phyloP scores from a whole-genome alignment of 2,888 invertebrate genomes.

The Patella ulyssiponensis region DNA sequence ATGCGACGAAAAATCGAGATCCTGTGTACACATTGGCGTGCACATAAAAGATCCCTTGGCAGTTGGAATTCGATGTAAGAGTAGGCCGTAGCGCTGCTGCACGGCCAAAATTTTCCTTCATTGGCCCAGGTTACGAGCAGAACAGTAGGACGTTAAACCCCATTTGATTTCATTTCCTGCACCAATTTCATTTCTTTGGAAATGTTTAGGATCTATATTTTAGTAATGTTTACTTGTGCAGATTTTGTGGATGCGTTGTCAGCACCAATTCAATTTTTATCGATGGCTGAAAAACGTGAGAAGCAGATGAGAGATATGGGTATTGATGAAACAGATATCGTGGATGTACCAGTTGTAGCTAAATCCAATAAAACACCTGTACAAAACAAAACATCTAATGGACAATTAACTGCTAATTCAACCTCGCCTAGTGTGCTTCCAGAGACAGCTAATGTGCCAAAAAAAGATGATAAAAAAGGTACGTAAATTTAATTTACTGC shows the following conservation, averaged over 20 bases:
- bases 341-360: constrained; percentile 60
- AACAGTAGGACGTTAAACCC: too few relatives aligned
- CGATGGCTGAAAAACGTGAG: constrained; percentile 87
- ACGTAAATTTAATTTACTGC: too few relatives aligned
- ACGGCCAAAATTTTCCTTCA: too few relatives aligned
- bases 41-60: too few relatives aligned
- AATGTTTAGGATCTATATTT: background rate
- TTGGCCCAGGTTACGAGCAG: too few relatives aligned
- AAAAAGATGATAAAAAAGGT: constrained; percentile 56
- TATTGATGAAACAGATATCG: constrained; percentile 76
- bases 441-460: constrained; percentile 39
- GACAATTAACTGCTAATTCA: constrained; percentile 45
- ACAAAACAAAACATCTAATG: constrained; percentile 42
- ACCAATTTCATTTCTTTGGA: background rate
- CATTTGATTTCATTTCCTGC: too few relatives aligned
- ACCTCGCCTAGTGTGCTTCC: constrained; percentile 35
- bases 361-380: constrained; percentile 32
- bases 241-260: constrained; percentile 98
- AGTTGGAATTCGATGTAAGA: too few relatives aligned
- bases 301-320: constrained; percentile 97
- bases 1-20: too few relatives aligned
- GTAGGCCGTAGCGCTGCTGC: too few relatives aligned
- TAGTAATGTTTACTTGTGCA: constrained; percentile 63
- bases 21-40: too few relatives aligned
- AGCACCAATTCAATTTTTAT: constrained; percentile 86